phyloP scores from a whole-genome alignment of 2,113 vertebrate genomes.

The Empidonax alnorum region DNA sequence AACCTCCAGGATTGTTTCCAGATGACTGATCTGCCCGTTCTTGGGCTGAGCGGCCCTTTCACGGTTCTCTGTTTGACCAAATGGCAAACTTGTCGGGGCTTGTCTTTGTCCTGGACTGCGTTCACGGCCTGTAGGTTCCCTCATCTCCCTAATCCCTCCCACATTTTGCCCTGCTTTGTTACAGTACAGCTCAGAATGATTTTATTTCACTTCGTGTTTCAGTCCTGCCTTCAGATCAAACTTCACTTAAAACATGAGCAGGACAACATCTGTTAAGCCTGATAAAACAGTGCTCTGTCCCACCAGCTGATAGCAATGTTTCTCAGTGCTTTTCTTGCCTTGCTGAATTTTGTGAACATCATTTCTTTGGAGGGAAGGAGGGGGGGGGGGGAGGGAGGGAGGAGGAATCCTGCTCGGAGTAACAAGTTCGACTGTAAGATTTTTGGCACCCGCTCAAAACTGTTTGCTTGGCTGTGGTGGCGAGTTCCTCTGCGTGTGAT shows the following conservation, averaged over 20 bases:
- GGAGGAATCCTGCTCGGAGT: background rate
- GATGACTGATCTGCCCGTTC: background rate
- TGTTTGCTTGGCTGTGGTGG: background rate
- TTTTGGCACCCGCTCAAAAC: background rate
- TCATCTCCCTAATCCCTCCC: background rate
- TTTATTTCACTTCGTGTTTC: background rate
- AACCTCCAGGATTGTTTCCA: background rate
- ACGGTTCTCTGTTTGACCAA: background rate
- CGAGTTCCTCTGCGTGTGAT: accelerated
- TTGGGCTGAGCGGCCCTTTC: background rate
- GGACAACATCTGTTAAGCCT: background rate
- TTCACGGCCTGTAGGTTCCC: background rate
- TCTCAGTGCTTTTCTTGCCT: background rate
- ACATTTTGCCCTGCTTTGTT: background rate
- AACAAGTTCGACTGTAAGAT: background rate
- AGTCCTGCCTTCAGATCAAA: background rate
- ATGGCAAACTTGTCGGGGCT: background rate
- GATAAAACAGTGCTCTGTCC: background rate
- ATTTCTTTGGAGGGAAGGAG: background rate
- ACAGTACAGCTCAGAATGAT: background rate
- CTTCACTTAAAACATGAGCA: background rate
- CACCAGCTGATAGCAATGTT: background rate
- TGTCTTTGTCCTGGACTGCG: background rate
- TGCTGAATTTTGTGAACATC: background rate
- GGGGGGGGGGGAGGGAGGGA: accelerated